phyloP scores from a whole-genome alignment of 1,140 invertebrate species.

The Pogonus chalceus region DNA sequence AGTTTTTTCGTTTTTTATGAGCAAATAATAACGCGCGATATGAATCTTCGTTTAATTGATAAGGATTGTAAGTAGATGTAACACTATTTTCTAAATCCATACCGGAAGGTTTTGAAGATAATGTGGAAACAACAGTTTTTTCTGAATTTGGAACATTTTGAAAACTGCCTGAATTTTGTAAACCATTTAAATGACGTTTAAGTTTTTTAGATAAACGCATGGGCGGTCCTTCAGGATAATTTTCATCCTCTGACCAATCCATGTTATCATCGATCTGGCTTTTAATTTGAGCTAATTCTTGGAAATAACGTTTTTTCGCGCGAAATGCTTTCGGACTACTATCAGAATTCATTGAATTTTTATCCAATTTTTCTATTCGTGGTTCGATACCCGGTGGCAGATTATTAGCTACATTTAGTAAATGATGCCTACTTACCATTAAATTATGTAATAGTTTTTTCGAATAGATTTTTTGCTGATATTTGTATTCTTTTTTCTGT shows the following conservation, averaged over 20 bases:
- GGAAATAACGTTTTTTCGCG: constrained; percentile 41
- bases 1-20: constrained; percentile 51
- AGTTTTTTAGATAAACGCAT: constrained; percentile 41
- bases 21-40: constrained; percentile 54
- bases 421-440: constrained; percentile 54
- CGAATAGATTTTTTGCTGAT: constrained; percentile 43
- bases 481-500: constrained; percentile 54
- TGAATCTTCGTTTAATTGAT: constrained; percentile 49
- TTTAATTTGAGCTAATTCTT: constrained; percentile 41
- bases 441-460: constrained; percentile 48
- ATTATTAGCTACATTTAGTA: constrained; percentile 46
- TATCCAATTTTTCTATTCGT: constrained; percentile 35
- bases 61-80: constrained; percentile 37
- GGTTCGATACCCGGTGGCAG: constrained; percentile 41
- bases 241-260: constrained; percentile 59
- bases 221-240: constrained; percentile 54
- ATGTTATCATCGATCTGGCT: constrained; percentile 51
- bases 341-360: constrained; percentile 31
- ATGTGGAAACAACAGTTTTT: constrained; percentile 38
- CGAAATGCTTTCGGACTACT: constrained; percentile 38
- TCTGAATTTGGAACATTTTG: constrained; percentile 38
- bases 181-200: constrained; percentile 31
- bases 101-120: constrained; percentile 32
- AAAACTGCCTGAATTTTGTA: constrained; percentile 31
- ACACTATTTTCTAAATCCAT: constrained; percentile 38